Evolutionary conservation across 2,888 invertebrate species (phyloP).

Genomic region (Esperia sulphurella): DNA sequence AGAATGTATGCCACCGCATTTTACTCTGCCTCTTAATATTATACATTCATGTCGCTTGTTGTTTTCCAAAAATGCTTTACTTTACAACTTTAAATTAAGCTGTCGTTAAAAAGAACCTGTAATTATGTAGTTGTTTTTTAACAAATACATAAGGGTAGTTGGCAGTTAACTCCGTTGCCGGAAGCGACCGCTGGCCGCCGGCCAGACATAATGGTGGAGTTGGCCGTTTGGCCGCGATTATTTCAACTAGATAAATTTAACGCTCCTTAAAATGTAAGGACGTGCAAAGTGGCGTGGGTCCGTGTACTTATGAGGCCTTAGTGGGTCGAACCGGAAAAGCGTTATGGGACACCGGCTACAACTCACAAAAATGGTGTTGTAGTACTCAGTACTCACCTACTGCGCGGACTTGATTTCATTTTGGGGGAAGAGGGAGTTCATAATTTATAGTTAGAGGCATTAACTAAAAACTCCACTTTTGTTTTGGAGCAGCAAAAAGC

Average conservation of each 20-base stretch:
- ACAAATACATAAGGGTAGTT: constrained; percentile 24
- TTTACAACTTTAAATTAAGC: constrained; percentile 1
- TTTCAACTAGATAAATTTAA: constrained; percentile 67
- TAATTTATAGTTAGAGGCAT: no score
- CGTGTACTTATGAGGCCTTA: neutral
- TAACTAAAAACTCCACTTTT: no score
- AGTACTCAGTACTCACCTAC: no score
- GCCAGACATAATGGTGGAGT: constrained; percentile 57
- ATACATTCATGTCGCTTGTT: neutral
- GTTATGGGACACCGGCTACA: no score
- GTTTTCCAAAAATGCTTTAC: neutral
- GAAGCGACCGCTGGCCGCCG: constrained; percentile 46
- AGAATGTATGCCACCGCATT: no score
- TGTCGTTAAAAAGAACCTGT: constrained; percentile 11
- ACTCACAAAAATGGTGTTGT: no score
- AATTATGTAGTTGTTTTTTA: constrained; percentile 18
- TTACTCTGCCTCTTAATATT: no score
- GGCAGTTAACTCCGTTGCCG: constrained; percentile 32
- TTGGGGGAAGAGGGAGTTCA: no score
- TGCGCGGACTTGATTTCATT: no score
- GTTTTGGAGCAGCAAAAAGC: no score
- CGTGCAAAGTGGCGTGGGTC: constrained; percentile 42
- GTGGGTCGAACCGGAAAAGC: no score
- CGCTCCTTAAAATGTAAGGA: constrained; percentile 57
- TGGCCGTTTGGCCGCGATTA: constrained; percentile 41